A percentile compares a stretch with the other conserved stretches of the same genome.
These are phyloP conservation scores for Gryllus bimaculatus DNA, from an alignment of 1,140 invertebrate genomes.

Conservation along the genomic window DNA sequence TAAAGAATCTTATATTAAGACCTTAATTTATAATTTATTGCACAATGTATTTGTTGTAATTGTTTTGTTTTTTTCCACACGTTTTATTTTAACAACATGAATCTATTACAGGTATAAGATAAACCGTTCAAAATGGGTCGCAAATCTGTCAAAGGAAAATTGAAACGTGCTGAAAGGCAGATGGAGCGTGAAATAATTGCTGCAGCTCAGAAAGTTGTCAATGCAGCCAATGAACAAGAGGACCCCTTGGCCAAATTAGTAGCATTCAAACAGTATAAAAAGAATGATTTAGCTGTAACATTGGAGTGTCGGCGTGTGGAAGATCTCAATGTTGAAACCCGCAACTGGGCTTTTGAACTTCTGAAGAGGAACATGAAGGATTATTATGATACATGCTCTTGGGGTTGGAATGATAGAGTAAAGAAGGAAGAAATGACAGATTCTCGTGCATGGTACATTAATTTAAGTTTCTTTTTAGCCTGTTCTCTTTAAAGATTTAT, in stretches of 20 bases:
- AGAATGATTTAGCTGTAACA: conserved; percentile 7
- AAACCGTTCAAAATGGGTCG: neutral
- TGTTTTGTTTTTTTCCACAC: neutral
- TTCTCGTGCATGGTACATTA: conserved; percentile 45
- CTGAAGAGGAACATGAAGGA: conserved; percentile 17
- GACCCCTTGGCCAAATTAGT: conserved; percentile 14
- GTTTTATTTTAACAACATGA: neutral
- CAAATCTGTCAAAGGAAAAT: conserved; percentile 7
- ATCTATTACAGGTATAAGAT: neutral
- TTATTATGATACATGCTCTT: conserved; percentile 38
- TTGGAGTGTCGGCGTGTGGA: conserved; percentile 8
- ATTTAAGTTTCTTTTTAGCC: neutral
- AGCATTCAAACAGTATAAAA: conserved; percentile 15
- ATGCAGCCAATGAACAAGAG: conserved; percentile 11
- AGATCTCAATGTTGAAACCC: neutral
- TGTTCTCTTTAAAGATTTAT: too few species aligned
- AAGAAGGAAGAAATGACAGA: conserved; percentile 56
- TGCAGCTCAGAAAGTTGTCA: conserved; percentile 2
- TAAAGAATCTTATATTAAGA: neutral
- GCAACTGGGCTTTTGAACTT: conserved; percentile 15
- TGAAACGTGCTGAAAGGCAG: conserved; percentile 5
- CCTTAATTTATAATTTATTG: neutral
- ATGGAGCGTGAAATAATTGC: conserved; percentile 2
- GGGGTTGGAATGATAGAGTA: conserved; percentile 55
- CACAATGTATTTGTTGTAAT: neutral